Evolutionary conservation across 2,888 invertebrate genomes (phyloP).

Genomic region (Leptinotarsa juncta): DNA sequence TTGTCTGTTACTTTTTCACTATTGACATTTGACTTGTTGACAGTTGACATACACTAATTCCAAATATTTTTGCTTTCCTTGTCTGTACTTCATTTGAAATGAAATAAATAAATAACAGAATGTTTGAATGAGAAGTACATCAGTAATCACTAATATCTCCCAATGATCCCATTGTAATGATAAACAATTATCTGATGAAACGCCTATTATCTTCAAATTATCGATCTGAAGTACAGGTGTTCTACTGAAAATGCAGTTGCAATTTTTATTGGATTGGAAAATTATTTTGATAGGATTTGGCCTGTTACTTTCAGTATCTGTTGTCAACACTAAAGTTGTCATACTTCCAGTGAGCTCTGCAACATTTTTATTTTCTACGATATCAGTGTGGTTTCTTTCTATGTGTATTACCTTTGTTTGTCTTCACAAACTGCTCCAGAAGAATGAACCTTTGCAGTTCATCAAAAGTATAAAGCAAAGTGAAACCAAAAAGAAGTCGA

Average conservation of each 20-base stretch:
- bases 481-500: conserved; percentile 27
- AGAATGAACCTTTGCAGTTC: conserved; percentile 69
- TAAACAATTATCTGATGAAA: conserved; percentile 1
- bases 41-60: too few species aligned
- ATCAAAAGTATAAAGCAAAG: conserved; percentile 39
- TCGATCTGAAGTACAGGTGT: neutral
- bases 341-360: conserved; percentile 48
- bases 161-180: neutral
- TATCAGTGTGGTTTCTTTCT: conserved; percentile 65
- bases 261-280: conserved; percentile 44
- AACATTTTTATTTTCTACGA: conserved; percentile 60
- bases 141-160: neutral
- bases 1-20: too few species aligned
- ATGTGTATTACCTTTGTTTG: conserved; percentile 68
- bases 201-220: neutral
- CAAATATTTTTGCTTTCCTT: too few species aligned
- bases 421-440: conserved; percentile 69
- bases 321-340: conserved; percentile 43
- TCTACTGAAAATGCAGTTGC: conserved; percentile 5
- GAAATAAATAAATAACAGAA: neutral
- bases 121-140: neutral
- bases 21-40: too few species aligned
- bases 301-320: conserved; percentile 37
- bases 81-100: neutral
- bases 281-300: conserved; percentile 45